Conservation (phyloP, 2,888 invertebrate species). For the Leptopterna dolabrata region DNA sequence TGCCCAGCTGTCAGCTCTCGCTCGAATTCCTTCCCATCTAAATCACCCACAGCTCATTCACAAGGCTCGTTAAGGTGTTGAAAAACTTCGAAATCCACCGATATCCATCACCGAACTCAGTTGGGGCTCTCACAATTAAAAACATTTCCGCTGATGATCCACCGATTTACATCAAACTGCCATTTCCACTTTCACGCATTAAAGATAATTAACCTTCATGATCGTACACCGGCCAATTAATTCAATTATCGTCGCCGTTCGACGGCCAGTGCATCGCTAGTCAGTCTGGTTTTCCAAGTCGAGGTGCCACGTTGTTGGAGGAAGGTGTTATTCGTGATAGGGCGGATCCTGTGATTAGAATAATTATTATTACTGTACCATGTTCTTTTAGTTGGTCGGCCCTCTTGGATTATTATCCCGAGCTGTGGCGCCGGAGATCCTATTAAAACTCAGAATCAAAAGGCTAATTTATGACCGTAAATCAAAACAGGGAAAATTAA, state of each 20-base stretch:
- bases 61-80: slow-evolving; percentile 10
- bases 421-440: background rate
- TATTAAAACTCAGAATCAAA: background rate
- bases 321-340: background rate
- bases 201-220: background rate
- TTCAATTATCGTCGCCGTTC: slow-evolving; percentile 12
- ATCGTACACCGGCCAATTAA: background rate
- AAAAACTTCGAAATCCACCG: background rate
- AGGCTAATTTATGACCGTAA: background rate
- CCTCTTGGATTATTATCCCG: background rate
- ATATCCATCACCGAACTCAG: background rate
- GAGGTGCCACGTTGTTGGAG: background rate
- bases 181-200: slow-evolving; percentile 19
- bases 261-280: background rate
- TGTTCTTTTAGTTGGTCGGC: background rate
- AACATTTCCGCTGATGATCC: slow-evolving; percentile 1
- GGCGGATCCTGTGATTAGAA: background rate
- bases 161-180: background rate
- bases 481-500: background rate
- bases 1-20: background rate
- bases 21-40: background rate
- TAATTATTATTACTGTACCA: background rate
- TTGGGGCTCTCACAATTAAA: background rate
- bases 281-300: background rate
- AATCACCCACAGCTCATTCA: background rate